Conservation (phyloP, 1,140 invertebrate species). For the Forficula auricularia region DNA sequence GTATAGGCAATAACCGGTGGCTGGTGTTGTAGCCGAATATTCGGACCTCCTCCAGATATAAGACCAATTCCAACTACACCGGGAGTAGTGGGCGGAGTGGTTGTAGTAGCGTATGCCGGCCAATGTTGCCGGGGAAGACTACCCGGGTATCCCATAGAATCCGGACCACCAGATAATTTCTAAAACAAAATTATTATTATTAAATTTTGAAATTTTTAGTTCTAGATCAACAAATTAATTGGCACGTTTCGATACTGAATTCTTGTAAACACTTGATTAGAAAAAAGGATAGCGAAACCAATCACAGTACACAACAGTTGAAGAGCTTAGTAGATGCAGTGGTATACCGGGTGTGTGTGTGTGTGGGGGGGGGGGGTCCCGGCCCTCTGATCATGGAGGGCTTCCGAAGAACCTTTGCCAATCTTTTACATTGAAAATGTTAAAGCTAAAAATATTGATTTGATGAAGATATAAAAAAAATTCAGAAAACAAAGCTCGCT, state of each 20-base stretch:
- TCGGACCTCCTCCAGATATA: background rate
- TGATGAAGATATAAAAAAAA: too few species aligned
- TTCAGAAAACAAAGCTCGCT: too few species aligned
- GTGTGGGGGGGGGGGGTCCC: too few species aligned
- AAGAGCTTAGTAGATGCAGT: background rate
- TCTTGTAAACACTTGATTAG: slow-evolving; percentile 12
- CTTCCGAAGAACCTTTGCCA: too few species aligned
- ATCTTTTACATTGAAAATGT: too few species aligned
- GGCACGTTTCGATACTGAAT: slow-evolving; percentile 16
- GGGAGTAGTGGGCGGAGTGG: slow-evolving; percentile 15
- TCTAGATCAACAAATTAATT: background rate
- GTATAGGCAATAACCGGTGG: background rate
- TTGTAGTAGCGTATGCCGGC: slow-evolving; percentile 23
- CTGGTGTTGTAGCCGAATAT: background rate
- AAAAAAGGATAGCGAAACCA: background rate
- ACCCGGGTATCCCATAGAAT: slow-evolving; percentile 24
- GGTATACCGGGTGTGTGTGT: too few species aligned
- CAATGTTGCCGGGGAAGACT: slow-evolving; percentile 31
- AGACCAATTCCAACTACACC: background rate
- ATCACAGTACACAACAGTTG: background rate
- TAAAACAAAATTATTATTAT: slow-evolving; percentile 1
- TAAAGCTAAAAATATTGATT: too few species aligned
- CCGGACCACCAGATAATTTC: slow-evolving; percentile 17
- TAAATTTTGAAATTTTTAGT: background rate
- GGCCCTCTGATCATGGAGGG: too few species aligned